Evolutionary conservation across 2,797 vertebrate species (phyloP), one percentile per base, ranked within the genome.

Genomic region (Morelia viridis): DNA sequence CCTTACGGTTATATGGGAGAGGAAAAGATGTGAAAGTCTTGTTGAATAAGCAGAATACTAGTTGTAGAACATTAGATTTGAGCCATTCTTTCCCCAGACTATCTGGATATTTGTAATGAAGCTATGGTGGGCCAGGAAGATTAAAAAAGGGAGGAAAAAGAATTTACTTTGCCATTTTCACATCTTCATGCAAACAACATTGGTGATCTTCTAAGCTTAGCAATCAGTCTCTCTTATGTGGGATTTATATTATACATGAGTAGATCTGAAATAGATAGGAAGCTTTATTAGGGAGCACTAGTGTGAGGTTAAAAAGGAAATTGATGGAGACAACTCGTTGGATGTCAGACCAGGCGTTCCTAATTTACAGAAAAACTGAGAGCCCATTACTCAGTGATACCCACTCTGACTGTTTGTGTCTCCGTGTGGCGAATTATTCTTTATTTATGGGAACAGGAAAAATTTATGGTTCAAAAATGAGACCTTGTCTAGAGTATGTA

Each of bases 161-260:
- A 80, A 46, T 80, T 91, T 93, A 46, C 64, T 46, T 94, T 89
- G 7, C 76, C 86, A 76, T 88, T 93, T 91, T 95, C 64, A 28
- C n/a, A 84, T 90, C 17, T 80, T 94, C 93, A 94, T 93, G 93
- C 85, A 93, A 96, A 95, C 88, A 91, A 60, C 64, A 89, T 58
- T 7, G 26, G 8, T 68, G 94, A 95, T 96, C 90, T 93, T 86
- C 95, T 94, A 93, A 91, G 94, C 92, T 94, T 93, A 56, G 3
- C 0, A 94, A 96, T 94, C 94, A 95, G 96, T 88, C 93, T 95
- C 62, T 92, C 93, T 95, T 95, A 95, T 95, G 94, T 94, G 93
- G 94, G 96, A 97, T 97, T 97, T 97, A 95, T 91, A 91, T 96
- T 96, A 94, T 92, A 93, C 93, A 35, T 94, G 96, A 97, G 97